Conservation (phyloP, 2,888 invertebrate genomes). For the Capitulum mitella region DNA sequence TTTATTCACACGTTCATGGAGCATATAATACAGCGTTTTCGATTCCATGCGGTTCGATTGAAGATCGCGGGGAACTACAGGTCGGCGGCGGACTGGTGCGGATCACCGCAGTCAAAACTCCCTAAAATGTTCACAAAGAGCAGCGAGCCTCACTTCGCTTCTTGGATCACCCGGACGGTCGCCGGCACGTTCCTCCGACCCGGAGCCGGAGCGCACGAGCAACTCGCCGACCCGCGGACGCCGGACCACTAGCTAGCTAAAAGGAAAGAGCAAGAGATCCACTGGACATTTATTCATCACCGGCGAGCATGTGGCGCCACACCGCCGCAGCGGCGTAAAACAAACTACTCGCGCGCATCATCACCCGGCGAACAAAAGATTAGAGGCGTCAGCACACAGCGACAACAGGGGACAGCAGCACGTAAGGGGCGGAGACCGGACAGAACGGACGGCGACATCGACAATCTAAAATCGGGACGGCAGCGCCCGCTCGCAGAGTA, state of each 20-base stretch:
- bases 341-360: not conserved
- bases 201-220: no score
- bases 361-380: not conserved
- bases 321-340: not conserved
- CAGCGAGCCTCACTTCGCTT: no score
- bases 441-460: not conserved
- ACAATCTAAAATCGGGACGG: no score
- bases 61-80: no score
- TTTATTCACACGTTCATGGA: not conserved
- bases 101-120: not conserved
- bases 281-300: not conserved
- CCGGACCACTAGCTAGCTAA: slow-evolving; percentile 9
- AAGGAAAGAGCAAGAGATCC: slow-evolving; percentile 3
- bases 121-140: no score
- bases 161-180: no score
- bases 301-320: not conserved
- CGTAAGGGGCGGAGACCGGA: not conserved
- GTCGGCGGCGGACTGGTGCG: no score
- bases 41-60: not conserved
- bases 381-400: not conserved
- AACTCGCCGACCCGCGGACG: no score
- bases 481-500: not conserved
- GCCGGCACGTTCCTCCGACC: no score
- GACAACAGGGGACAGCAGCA: not conserved
- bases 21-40: not conserved